A percentile compares a stretch with the other conserved stretches of the same genome.
These are phyloP conservation scores for Oryctes rhinoceros DNA, from an alignment of 1,140 invertebrate species.

Conservation along the genomic window DNA sequence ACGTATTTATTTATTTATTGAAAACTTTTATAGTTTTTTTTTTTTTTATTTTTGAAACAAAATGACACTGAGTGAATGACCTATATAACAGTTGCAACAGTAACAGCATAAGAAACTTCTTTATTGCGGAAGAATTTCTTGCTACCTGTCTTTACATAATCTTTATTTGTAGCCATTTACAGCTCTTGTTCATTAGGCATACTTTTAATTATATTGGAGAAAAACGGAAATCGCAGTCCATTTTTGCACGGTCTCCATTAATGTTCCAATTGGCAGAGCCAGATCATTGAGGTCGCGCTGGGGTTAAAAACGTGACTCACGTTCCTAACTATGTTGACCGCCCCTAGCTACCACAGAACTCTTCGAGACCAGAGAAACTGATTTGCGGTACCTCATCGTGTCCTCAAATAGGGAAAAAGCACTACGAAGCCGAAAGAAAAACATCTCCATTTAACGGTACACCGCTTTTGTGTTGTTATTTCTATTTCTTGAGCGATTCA, in stretches of 20 bases:
- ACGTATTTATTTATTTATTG: no score
- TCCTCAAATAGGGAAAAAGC: not conserved
- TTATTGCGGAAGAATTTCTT: no score
- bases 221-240: not conserved
- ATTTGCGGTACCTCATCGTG: constrained; percentile 15
- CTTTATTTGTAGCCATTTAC: no score
- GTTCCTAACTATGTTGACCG: constrained; percentile 18
- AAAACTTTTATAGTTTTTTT: no score
- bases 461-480: not conserved
- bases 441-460: not conserved
- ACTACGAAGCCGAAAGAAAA: not conserved
- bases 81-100: no score
- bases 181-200: no score
- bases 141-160: no score
- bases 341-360: constrained; percentile 22
- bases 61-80: no score
- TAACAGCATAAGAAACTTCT: no score
- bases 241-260: not conserved
- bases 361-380: constrained; percentile 6
- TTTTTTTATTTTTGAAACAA: no score
- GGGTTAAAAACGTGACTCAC: constrained; percentile 31
- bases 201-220: no score
- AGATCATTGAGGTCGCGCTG: not conserved
- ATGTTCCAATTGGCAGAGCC: constrained; percentile 3
- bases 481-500: not conserved